Evolutionary conservation across 2,888 invertebrate genomes (phyloP).

Genomic region (Drosophila dives): DNA sequence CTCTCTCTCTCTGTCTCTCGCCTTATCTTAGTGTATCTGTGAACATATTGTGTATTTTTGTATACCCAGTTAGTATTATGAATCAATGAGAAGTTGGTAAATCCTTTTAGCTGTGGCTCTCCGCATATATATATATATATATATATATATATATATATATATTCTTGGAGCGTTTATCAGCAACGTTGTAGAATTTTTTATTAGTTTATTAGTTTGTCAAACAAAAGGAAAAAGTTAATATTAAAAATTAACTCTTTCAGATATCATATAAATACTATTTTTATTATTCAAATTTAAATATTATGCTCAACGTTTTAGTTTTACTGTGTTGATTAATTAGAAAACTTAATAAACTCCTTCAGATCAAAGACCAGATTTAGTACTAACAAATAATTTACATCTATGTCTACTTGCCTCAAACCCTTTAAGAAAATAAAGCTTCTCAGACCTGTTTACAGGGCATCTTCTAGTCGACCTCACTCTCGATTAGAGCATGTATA

Average conservation of each 20-base stretch:
- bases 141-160: neutral
- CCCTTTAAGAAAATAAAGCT: neutral
- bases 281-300: neutral
- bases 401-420: neutral
- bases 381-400: neutral
- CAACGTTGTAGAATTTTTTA: neutral
- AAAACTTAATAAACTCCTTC: neutral
- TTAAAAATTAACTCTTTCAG: neutral
- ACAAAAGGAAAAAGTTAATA: neutral
- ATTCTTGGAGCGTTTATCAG: neutral
- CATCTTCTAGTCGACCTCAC: neutral
- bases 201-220: neutral
- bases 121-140: neutral
- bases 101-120: neutral
- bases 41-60: conserved; percentile 1
- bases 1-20: conserved; percentile 4
- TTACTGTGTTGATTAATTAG: neutral
- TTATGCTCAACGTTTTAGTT: neutral
- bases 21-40: neutral
- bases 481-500: neutral
- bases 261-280: neutral
- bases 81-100: neutral
- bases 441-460: neutral
- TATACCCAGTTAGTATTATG: neutral
- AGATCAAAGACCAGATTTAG: neutral